Evolutionary conservation across 2,797 vertebrate species (phyloP), one percentile per base, ranked within the genome.

Genomic region (Myripristis jacobus): DNA sequence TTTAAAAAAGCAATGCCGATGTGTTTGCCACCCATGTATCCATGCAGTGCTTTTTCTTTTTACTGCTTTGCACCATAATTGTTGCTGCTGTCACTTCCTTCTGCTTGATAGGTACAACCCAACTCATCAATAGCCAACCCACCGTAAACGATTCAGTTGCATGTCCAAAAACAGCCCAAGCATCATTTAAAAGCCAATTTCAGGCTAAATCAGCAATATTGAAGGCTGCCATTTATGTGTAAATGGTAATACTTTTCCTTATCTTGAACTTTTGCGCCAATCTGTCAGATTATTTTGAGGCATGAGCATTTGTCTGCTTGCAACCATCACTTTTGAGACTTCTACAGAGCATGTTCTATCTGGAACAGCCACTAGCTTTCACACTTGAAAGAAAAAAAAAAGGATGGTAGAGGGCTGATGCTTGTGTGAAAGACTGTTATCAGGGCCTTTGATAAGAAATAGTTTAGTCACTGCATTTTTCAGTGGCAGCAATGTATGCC

Each of bases 341-440:
- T 24, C 47, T 50, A 4, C 21, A 21, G 47, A 50, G 10, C n/a
- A 50, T 24, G 47, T 50, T 19, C 47, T 56, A 52, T 56, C 47
- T 41, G 21, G 41, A 29, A 54, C 55, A 60, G 19, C 54, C 24
- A 21, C 34, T 61, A 48, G 11, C 36, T 73, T 65, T 56, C 16
- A 48, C 4, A 41, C 50, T 65, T 21, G 21, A 4, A 60, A 53
- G 12, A 50, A 21, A 50, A 22, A 19, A 31, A 29, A 29, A 29
- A 4, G 19, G n/a, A 24, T 50, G 47, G 10, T 21, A 10, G 57
- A 66, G 15, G 27, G n/a, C 52, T 36, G 6, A 27, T 48, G 29
- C 24, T 70, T 3, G 3, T 61, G 22, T 29, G 25, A 80, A 78
- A 58, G 53, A 53, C 34, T 69, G 68, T 62, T 60, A 79, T 80